Percentiles rank a stretch among this genome's conserved stretches.
Conservation (phyloP, 2,113 vertebrate genomes). For the Cyphomyrus plagiostoma region DNA sequence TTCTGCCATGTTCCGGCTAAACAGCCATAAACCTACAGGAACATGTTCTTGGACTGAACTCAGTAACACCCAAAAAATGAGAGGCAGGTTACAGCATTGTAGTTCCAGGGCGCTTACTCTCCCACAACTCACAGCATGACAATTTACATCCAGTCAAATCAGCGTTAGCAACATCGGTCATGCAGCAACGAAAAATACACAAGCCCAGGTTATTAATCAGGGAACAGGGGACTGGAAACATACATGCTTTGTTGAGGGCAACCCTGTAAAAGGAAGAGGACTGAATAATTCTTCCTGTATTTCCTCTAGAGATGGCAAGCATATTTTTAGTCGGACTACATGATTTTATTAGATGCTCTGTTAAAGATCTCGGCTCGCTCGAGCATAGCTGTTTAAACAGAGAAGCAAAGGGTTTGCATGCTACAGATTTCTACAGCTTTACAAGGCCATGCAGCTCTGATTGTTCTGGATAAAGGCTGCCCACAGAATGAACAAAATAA, state of each 20-base stretch:
- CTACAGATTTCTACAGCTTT: not conserved
- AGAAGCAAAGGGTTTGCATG: not conserved
- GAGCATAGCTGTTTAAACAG: not conserved
- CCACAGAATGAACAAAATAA: not conserved
- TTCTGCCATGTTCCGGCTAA: not conserved
- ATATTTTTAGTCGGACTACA: not conserved
- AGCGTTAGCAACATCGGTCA: not conserved
- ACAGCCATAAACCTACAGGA: not conserved
- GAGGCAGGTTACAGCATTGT: not conserved
- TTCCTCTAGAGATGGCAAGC: not conserved
- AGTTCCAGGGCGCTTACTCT: not conserved
- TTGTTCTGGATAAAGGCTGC: not conserved
- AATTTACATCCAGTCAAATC: not conserved
- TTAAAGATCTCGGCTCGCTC: not conserved
- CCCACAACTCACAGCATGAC: not conserved
- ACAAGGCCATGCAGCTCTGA: not conserved
- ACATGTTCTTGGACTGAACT: not conserved
- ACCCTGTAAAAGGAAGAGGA: not conserved
- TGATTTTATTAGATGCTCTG: slow-evolving; percentile 3
- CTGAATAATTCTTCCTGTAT: not conserved
- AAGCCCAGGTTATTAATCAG: not conserved
- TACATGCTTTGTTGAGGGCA: not conserved
- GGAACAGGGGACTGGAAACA: not conserved
- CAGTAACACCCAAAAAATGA: not conserved
- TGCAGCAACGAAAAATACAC: not conserved